A percentile compares a stretch with the other conserved stretches of the same genome.
These are phyloP conservation scores for Athalia cordata DNA, from an alignment of 2,888 invertebrate genomes.

Conservation along the genomic window DNA sequence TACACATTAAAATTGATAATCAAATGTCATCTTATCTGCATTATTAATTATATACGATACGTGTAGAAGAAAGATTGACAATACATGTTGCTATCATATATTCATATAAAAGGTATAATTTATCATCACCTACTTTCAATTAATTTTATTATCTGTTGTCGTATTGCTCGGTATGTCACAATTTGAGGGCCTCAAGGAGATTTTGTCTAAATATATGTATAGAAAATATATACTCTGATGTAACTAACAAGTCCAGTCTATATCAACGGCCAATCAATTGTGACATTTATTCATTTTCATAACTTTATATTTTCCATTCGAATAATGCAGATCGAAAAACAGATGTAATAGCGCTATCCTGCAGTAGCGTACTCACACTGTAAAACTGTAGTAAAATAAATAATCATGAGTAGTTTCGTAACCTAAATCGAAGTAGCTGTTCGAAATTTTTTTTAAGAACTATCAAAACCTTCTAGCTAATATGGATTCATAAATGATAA, in stretches of 20 bases:
- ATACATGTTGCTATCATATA: background rate
- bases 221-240: slow-evolving; percentile 43
- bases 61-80: slow-evolving; percentile 7
- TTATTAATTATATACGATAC: background rate
- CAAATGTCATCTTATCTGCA: background rate
- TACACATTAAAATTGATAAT: background rate
- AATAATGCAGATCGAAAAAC: slow-evolving; percentile 2
- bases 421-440: background rate
- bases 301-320: background rate
- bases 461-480: background rate
- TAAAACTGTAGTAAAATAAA: slow-evolving; percentile 27
- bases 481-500: background rate
- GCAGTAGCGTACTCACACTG: background rate
- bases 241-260: slow-evolving; percentile 37
- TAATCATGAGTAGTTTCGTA: slow-evolving; percentile 7
- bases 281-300: background rate
- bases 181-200: slow-evolving; percentile 1
- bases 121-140: slow-evolving; percentile 14
- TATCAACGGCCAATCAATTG: background rate
- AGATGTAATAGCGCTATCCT: background rate
- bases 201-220: slow-evolving; percentile 30
- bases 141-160: background rate
- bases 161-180: slow-evolving; percentile 18
- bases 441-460: background rate
- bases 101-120: background rate